Conservation (phyloP, 2,113 vertebrate species). For the Puntigrus tetrazona region DNA sequence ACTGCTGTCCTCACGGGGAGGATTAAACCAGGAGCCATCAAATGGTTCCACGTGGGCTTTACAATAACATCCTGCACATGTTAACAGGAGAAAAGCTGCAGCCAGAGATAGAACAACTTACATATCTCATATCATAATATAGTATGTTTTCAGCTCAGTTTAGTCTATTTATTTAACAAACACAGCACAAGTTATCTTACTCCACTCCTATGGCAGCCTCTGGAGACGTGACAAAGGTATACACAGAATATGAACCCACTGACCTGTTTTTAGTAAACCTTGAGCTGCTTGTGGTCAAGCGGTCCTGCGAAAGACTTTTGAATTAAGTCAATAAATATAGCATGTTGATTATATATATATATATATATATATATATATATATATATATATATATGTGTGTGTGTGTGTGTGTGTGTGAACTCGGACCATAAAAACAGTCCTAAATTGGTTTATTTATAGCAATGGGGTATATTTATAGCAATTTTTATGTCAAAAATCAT, state of each 20-base stretch:
- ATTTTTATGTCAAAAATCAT: too few species aligned
- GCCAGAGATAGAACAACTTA: neutral
- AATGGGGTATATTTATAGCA: too few species aligned
- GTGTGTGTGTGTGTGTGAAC: too few species aligned
- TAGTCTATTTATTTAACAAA: constrained; percentile 47
- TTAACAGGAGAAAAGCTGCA: constrained; percentile 1
- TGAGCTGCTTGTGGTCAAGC: neutral
- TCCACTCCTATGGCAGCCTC: constrained; percentile 41
- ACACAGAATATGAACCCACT: constrained; percentile 15
- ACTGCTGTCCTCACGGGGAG: constrained; percentile 40
- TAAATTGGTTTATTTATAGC: too few species aligned
- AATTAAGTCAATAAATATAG: too few species aligned
- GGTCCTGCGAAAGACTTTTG: neutral
- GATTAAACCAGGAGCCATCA: constrained; percentile 30
- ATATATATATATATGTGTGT: too few species aligned
- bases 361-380: too few species aligned
- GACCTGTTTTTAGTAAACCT: constrained; percentile 56
- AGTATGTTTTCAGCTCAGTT: neutral
- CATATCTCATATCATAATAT: neutral
- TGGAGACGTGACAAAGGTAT: neutral
- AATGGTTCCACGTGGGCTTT: constrained; percentile 48
- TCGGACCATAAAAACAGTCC: too few species aligned
- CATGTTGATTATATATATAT: too few species aligned
- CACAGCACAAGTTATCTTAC: constrained; percentile 51
- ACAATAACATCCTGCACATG: constrained; percentile 27